Evolutionary conservation across 92 coral and sea anemone species (phyloP).

Genomic region (Bergia sp.): DNA sequence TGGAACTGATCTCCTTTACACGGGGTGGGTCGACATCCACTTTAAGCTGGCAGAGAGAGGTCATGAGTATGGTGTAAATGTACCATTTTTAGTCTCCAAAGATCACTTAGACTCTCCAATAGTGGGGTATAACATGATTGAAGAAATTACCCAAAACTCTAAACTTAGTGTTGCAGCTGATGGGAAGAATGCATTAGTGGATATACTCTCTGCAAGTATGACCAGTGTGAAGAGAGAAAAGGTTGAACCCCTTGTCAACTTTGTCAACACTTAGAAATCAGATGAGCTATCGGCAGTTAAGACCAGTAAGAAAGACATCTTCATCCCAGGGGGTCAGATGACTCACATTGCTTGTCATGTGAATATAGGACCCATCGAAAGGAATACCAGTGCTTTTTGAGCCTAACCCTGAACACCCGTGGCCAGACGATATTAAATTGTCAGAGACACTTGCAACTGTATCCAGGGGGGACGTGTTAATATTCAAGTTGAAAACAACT

Average conservation of each 20-base stretch:
- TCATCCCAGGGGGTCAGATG: constrained; percentile 55
- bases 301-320: constrained; percentile 59
- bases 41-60: constrained; percentile 41
- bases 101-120: constrained; percentile 48
- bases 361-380: constrained; percentile 61
- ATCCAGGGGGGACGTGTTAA: constrained; percentile 44
- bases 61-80: constrained; percentile 47
- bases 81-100: constrained; percentile 54
- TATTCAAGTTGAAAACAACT: constrained; percentile 46
- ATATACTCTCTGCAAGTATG: constrained; percentile 38
- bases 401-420: constrained; percentile 62
- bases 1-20: constrained; percentile 62
- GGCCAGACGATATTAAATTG: constrained; percentile 62
- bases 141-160: constrained; percentile 41
- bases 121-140: constrained; percentile 49
- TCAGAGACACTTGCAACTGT: constrained; percentile 50
- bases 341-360: constrained; percentile 45
- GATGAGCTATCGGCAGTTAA: constrained; percentile 58
- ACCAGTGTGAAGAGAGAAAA: constrained; percentile 50
- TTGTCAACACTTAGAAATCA: constrained; percentile 51
- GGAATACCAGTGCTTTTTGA: constrained; percentile 72
- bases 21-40: constrained; percentile 62
- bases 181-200: constrained; percentile 31
- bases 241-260: constrained; percentile 57
- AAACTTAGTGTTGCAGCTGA: constrained; percentile 10